A percentile compares a stretch with the other conserved stretches of the same genome.
Conservation (phyloP, 2,888 invertebrate species). For the Noctua pronuba region DNA sequence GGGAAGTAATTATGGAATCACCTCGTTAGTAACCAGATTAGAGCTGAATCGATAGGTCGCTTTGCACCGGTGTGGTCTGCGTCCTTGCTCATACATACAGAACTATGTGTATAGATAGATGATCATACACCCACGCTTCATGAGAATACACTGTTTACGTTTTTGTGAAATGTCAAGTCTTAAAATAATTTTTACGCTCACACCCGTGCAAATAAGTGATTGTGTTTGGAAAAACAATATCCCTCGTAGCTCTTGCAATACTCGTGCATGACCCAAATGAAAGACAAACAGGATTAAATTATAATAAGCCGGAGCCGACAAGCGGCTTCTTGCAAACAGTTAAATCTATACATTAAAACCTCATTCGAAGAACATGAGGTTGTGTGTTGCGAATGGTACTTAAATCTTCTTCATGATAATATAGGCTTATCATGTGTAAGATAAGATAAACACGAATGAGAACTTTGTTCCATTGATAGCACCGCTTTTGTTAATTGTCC, state of each 20-base stretch:
- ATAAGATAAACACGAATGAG: conserved; percentile 15
- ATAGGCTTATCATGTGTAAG: conserved; percentile 4
- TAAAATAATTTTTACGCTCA: background rate
- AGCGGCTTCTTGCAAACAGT: conserved; percentile 45
- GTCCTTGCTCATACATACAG: conserved; percentile 1
- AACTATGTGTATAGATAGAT: background rate
- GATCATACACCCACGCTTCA: background rate
- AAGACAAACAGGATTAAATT: conserved; percentile 54
- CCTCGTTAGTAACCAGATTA: conserved; percentile 52
- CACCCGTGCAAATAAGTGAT: conserved; percentile 13
- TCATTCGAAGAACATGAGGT: conserved; percentile 14
- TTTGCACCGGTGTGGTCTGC: conserved; percentile 11
- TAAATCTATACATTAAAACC: conserved; percentile 31
- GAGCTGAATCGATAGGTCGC: conserved; percentile 48
- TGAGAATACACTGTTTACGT: conserved; percentile 1
- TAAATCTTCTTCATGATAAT: conserved; percentile 10
- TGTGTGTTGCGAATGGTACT: conserved; percentile 22
- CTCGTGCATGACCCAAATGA: conserved; percentile 42
- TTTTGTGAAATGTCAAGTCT: conserved; percentile 1
- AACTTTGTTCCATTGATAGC: conserved; percentile 9
- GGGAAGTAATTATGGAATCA: conserved; percentile 59
- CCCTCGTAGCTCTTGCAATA: conserved; percentile 24
- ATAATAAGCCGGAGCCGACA: conserved; percentile 40
- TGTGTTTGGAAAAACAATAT: conserved; percentile 28
- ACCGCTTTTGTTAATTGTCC: conserved; percentile 21